These are phyloP conservation scores for Parotia lawesii DNA, from an alignment of 2,113 vertebrate species.

Conservation along the genomic window DNA sequence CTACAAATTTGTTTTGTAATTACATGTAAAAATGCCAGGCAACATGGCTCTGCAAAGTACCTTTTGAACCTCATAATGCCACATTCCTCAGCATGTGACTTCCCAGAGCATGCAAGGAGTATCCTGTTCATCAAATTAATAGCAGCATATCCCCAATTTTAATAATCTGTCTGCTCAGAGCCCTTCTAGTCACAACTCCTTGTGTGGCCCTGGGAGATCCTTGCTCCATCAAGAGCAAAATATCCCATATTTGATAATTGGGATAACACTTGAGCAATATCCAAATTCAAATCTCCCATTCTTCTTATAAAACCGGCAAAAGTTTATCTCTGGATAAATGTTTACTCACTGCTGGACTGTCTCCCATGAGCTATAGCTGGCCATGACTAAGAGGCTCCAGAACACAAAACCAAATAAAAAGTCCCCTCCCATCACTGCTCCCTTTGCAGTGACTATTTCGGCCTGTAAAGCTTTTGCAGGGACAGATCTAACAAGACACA, in stretches of 20 bases:
- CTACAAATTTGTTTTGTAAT: not conserved
- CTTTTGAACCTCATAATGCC: not conserved
- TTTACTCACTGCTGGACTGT: not conserved
- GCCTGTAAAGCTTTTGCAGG: accelerated
- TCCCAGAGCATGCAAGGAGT: not conserved
- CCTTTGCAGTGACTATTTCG: not conserved
- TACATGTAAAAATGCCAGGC: not conserved
- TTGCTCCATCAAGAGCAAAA: not conserved
- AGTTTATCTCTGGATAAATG: not conserved
- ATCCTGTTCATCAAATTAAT: not conserved
- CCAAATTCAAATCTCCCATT: not conserved
- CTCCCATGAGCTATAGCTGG: not conserved
- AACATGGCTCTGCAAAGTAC: not conserved
- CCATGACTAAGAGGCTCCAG: not conserved
- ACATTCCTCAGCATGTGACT: not conserved
- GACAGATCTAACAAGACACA: not conserved
- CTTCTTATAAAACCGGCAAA: not conserved
- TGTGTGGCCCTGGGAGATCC: not conserved
- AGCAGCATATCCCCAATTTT: not conserved
- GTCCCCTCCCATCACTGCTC: not conserved
- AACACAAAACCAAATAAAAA: not conserved
- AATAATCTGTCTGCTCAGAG: not conserved
- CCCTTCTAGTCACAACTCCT: not conserved
- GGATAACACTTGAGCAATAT: not conserved
- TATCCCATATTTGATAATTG: accelerated